phyloP scores from a whole-genome alignment of 2,797 vertebrate species.

The Poeciliopsis presidionis region DNA sequence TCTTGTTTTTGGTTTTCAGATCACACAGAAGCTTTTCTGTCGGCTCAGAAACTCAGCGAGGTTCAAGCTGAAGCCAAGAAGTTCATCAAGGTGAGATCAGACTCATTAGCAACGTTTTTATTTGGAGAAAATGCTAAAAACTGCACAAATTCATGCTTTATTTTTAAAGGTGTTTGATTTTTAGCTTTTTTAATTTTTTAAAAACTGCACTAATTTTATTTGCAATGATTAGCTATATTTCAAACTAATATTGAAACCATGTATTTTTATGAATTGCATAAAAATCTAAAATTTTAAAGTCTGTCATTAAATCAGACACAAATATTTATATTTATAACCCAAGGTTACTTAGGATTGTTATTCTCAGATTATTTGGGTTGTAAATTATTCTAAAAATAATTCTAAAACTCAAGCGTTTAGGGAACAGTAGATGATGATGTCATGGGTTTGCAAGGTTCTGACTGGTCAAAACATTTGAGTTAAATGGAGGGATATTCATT shows the following conservation, averaged over 20 bases:
- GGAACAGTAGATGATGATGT: no score
- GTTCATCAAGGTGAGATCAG: slow-evolving; percentile 80
- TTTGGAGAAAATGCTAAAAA: not conserved
- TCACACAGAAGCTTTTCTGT: slow-evolving; percentile 81
- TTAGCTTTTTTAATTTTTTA: not conserved
- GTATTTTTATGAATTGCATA: not conserved
- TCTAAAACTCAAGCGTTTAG: no score
- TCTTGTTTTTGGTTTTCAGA: slow-evolving; percentile 59
- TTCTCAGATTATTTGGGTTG: not conserved
- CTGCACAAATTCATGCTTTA: not conserved
- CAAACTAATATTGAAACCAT: not conserved
- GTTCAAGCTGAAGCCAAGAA: slow-evolving; percentile 43
- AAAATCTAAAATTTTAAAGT: not conserved
- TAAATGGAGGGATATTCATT: not conserved
- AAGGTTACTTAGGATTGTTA: not conserved
- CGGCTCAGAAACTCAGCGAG: slow-evolving; percentile 55
- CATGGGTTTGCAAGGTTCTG: no score
- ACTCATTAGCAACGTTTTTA: not conserved
- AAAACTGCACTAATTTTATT: not conserved
- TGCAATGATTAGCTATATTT: not conserved
- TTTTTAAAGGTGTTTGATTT: not conserved
- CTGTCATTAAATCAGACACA: not conserved
- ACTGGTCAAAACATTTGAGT: no score
- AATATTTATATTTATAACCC: not conserved
- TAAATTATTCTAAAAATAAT: no score